phyloP scores from a whole-genome alignment of 2,113 vertebrate genomes.

The Callospermophilus lateralis region DNA sequence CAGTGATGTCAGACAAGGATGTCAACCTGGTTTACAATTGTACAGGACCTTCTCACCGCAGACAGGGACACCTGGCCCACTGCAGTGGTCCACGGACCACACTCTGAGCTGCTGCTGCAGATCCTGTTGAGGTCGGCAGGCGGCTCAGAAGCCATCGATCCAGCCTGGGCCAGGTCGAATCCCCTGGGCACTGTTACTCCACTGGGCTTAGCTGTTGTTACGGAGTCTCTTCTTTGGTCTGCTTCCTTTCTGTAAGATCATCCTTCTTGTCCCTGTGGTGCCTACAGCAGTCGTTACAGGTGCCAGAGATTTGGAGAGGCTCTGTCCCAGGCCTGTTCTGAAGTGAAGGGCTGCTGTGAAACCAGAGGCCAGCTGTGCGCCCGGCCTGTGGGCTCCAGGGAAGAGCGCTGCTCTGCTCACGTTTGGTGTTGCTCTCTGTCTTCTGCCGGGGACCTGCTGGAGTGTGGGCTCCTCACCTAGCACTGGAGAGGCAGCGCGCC shows the following conservation, averaged over 20 bases:
- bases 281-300: background rate
- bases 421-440: background rate
- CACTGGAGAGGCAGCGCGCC: background rate
- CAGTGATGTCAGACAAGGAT: background rate
- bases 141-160: background rate
- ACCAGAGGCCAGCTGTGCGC: no score
- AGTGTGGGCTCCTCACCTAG: background rate
- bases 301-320: background rate
- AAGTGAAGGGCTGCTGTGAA: background rate
- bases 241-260: background rate
- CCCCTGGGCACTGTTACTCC: background rate
- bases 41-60: background rate
- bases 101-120: background rate
- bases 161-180: background rate
- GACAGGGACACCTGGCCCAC: background rate
- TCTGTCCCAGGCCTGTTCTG: background rate
- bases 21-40: background rate
- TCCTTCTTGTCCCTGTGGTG: background rate
- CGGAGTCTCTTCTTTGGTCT: background rate
- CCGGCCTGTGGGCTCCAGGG: background rate
- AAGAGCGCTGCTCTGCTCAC: background rate
- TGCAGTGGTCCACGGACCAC: background rate
- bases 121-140: background rate
- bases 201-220: background rate
- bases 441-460: background rate